These are phyloP conservation scores for Smithornis capensis DNA, from an alignment of 2,113 vertebrate genomes.

Conservation along the genomic window DNA sequence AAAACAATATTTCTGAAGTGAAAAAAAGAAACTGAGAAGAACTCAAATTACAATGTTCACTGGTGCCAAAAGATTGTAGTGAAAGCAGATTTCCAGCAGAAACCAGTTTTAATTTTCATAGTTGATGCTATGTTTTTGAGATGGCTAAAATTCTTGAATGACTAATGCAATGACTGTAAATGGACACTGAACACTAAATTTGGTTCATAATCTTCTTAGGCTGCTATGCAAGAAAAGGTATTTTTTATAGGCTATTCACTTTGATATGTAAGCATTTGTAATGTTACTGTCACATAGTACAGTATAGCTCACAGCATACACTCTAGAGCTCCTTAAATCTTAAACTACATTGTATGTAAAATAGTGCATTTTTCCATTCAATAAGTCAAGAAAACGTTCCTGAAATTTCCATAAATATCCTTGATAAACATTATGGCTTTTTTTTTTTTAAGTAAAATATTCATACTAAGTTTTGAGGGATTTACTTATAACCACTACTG, in stretches of 20 bases:
- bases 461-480: background rate
- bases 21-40: background rate
- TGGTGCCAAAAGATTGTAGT: background rate
- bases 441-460: background rate
- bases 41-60: background rate
- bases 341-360: background rate
- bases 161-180: background rate
- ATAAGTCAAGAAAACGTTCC: background rate
- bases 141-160: background rate
- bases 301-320: background rate
- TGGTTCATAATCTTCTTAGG: background rate
- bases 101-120: background rate
- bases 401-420: background rate
- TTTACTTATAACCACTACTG: background rate
- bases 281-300: background rate
- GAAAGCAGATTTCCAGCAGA: background rate
- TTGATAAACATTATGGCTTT: background rate
- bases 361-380: background rate
- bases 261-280: background rate
- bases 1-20: background rate
- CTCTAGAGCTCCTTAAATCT: background rate
- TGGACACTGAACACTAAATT: background rate
- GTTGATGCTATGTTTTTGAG: background rate
- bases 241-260: background rate
- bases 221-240: background rate